Conservation (phyloP, 2,113 vertebrate genomes). For the Anoura caudifer region DNA sequence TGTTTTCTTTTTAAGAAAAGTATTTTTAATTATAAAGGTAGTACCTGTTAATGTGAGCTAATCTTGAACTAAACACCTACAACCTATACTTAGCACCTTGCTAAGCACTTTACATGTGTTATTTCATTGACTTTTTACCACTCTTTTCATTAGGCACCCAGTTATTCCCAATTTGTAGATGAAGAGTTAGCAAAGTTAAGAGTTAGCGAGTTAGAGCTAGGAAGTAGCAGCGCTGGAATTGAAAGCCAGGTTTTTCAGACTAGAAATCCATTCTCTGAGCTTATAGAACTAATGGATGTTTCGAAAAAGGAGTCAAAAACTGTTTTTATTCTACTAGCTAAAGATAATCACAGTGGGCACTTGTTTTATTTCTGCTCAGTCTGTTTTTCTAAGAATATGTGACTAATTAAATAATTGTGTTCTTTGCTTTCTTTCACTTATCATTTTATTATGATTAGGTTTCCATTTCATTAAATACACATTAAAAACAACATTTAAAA, state of each 20-base stretch:
- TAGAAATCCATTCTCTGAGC: neutral
- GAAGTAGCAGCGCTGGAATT: neutral
- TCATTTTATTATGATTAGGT: constrained; percentile 26
- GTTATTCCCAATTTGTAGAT: neutral
- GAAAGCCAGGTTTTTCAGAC: neutral
- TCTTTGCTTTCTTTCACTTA: neutral
- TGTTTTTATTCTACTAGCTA: neutral
- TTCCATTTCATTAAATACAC: constrained; percentile 15
- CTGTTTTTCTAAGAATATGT: constrained; percentile 1
- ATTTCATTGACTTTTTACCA: neutral
- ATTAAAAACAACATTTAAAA: constrained; percentile 21
- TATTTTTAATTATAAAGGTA: neutral
- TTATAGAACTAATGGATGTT: neutral
- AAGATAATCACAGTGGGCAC: neutral
- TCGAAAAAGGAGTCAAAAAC: neutral
- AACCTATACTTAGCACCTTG: neutral
- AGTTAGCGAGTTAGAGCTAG: neutral
- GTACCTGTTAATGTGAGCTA: neutral
- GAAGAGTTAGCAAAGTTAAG: neutral
- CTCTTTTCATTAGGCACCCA: neutral
- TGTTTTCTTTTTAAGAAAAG: constrained; percentile 14
- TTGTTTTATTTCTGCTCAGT: neutral
- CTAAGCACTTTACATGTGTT: neutral
- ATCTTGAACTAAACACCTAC: neutral
- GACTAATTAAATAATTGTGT: neutral